These are phyloP conservation scores for Polydrusus pterygomalis DNA, from an alignment of 2,888 invertebrate species.

Conservation along the genomic window DNA sequence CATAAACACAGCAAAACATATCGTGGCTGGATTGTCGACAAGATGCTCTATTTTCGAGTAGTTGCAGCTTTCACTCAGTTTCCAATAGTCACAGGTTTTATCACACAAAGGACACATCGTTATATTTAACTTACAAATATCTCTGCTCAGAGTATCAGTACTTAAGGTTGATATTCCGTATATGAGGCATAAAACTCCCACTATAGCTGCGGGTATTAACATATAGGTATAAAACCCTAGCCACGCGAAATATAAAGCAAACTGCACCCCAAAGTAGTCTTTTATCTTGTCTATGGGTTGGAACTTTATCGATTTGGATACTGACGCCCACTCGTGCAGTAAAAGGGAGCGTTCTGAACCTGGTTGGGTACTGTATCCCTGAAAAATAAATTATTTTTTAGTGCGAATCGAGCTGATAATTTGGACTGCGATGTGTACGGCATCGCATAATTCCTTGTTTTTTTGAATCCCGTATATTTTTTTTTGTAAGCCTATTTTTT, in stretches of 20 bases:
- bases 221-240: constrained; percentile 89
- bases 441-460: too few species aligned
- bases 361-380: constrained; percentile 75
- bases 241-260: constrained; percentile 90
- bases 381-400: too few species aligned
- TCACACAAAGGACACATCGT: constrained; percentile 91
- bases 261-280: constrained; percentile 85
- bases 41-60: constrained; percentile 85
- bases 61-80: constrained; percentile 80
- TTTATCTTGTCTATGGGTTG: constrained; percentile 86
- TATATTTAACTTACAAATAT: constrained; percentile 77
- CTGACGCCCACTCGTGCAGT: constrained; percentile 82
- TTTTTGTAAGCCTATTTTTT: too few species aligned
- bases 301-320: constrained; percentile 80
- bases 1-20: constrained; percentile 87
- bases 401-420: too few species aligned
- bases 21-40: constrained; percentile 87
- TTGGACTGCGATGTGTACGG: too few species aligned
- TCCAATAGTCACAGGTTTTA: constrained; percentile 83
- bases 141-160: constrained; percentile 73
- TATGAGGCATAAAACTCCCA: constrained; percentile 80
- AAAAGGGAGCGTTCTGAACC: constrained; percentile 75
- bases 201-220: constrained; percentile 83
- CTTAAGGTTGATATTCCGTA: constrained; percentile 75
- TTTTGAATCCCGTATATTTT: too few species aligned